Conservation (phyloP, 2,888 invertebrate species). For the Metalampra italica region DNA sequence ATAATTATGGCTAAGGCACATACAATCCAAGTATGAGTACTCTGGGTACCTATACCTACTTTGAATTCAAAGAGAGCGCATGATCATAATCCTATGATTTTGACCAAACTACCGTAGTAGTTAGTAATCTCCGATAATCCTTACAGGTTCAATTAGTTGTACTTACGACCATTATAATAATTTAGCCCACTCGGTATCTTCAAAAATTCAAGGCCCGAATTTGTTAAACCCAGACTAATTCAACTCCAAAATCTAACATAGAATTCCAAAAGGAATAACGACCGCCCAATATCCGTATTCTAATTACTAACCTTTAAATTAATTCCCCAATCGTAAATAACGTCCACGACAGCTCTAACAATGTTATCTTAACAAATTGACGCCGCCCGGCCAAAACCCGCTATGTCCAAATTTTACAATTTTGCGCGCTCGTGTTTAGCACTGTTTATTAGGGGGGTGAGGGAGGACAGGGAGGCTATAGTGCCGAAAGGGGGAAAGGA, state of each 20-base stretch:
- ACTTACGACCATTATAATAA: not conserved
- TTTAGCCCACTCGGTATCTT: not conserved
- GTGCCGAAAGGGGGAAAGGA: constrained; percentile 61
- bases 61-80: too few relatives aligned
- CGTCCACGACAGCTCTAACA: constrained; percentile 34
- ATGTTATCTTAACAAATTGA: constrained; percentile 74
- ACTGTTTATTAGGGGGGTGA: constrained; percentile 61
- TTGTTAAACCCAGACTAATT: not conserved
- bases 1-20: too few relatives aligned
- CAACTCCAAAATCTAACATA: not conserved
- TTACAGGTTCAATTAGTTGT: too few relatives aligned
- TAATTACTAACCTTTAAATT: constrained; percentile 49
- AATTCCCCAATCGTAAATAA: constrained; percentile 60
- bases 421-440: constrained; percentile 66
- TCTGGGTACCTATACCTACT: too few relatives aligned
- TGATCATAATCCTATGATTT: too few relatives aligned
- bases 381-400: constrained; percentile 43
- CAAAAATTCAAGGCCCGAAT: not conserved
- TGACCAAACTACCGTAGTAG: too few relatives aligned
- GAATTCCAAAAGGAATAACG: constrained; percentile 12
- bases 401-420: constrained; percentile 66
- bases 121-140: too few relatives aligned
- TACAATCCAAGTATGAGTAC: too few relatives aligned
- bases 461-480: constrained; percentile 38
- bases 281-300: constrained; percentile 31